A percentile compares a stretch with the other conserved stretches of the same genome.
phyloP scores from a whole-genome alignment of 2,888 invertebrate species.

The Tenthredo distinguenda region DNA sequence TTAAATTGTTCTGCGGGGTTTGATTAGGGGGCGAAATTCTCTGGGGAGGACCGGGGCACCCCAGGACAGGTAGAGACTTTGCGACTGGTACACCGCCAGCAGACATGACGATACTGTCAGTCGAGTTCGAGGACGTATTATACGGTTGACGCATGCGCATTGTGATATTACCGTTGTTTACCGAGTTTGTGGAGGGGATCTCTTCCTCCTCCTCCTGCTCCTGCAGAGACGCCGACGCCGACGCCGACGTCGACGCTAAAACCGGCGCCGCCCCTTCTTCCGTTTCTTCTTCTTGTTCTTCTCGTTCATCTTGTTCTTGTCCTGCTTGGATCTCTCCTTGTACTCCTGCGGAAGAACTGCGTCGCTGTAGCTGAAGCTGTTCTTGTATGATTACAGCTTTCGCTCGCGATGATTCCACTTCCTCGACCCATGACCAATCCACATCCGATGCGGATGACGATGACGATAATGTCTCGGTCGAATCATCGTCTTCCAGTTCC shows the following conservation, averaged over 20 bases:
- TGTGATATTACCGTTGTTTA: conserved; percentile 27
- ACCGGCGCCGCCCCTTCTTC: not conserved
- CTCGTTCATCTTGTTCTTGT: conserved; percentile 55
- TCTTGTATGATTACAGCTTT: conserved; percentile 3
- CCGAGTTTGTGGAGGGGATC: conserved; percentile 31
- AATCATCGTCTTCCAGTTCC: conserved; percentile 1
- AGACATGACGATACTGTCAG: conserved; percentile 75
- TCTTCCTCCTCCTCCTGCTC: not conserved
- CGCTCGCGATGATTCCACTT: conserved; percentile 66
- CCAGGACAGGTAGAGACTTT: conserved; percentile 63
- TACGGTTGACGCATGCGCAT: conserved; percentile 67
- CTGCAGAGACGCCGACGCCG: not conserved
- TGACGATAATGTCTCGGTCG: not conserved
- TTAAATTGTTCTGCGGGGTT: not conserved
- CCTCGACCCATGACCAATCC: conserved; percentile 77
- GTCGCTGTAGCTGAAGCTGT: not conserved
- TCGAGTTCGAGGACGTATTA: conserved; percentile 64
- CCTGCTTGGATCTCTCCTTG: conserved; percentile 68
- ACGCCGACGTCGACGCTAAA: not conserved
- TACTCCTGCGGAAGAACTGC: not conserved
- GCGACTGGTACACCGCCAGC: conserved; percentile 72
- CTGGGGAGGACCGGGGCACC: not conserved
- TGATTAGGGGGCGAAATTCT: not conserved
- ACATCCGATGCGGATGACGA: conserved; percentile 69
- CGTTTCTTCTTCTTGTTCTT: not conserved